Base-by-base conservation (phyloP, 2,113 vertebrate species). In the Acrocephalus kingi region DNA sequence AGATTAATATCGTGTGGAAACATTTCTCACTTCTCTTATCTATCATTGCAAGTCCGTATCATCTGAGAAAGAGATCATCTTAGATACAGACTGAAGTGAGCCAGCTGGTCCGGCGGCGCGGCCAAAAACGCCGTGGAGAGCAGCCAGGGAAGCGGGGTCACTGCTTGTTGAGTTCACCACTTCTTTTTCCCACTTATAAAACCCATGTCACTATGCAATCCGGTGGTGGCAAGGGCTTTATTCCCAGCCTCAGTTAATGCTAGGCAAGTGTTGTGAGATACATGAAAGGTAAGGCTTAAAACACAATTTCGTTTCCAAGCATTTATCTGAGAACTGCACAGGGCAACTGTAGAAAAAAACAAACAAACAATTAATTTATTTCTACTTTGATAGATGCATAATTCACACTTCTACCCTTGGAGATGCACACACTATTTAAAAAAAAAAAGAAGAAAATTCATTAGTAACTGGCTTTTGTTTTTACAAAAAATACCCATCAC, bases 21-120 rank as follows among this genome's bases (percentile, higher is more conserved):
- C 66, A 83, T 59, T 90, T 96, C 94, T 96, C 86, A 78, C 69
- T 84, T 87, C 87, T 86, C 52, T 93, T 85, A 75, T 91, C 94
- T 88, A 55, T 45, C 37, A 1, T 12, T 49, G 74, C 81, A 72
- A 89, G 27, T 66, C 75, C 4, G 0, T 54, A 72, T 90, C 92
- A 94, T 87, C 84, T 92, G 83, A 95, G 88, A 96, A 80, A 87
- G 79, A 93, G 90, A 94, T 93, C 92, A 91, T 61, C 86, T 93
- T n/a, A 58, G 85, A 93, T 66, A 89, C 63, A 96, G 88, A 82
- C 58, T 55, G 89, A 93, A 84, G 79, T 90, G 41, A 93, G 90
- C 68, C 90, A 96, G 87, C 82, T 94, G 96, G 49, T 88, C 68
- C 35, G 22, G 41, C 30, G 10, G 54, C 15, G 0, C 1, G 0